Conservation (phyloP, 2,888 invertebrate species). For the Peribatodes rhomboidaria region DNA sequence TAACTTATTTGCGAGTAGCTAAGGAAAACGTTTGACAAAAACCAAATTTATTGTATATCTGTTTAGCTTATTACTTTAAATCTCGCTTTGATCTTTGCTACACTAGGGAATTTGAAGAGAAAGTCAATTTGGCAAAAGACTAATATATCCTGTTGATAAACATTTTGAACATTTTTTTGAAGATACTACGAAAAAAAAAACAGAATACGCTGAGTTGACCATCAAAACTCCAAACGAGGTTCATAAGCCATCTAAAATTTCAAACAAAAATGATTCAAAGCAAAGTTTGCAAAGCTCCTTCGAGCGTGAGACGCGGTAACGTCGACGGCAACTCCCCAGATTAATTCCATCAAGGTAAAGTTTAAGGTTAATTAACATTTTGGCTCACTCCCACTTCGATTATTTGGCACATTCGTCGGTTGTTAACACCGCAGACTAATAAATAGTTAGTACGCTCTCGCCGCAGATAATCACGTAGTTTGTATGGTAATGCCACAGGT, state of each 20-base stretch:
- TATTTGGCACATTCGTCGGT: conserved; percentile 32
- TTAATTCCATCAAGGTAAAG: conserved; percentile 28
- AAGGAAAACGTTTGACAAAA: no score
- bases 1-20: no score
- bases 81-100: no score
- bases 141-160: no score
- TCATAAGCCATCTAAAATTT: not conserved
- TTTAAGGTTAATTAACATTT: conserved; percentile 38
- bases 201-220: not conserved
- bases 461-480: conserved; percentile 27
- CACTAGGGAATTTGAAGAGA: no score
- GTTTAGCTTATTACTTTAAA: no score
- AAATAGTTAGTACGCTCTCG: conserved; percentile 19
- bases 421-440: conserved; percentile 28
- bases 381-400: conserved; percentile 33
- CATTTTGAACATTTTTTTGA: no score
- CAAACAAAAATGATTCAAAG: conserved; percentile 16
- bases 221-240: not conserved
- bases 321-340: conserved; percentile 15
- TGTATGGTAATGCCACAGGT: conserved; percentile 18
- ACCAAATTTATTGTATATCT: no score
- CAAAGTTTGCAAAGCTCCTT: conserved; percentile 16
- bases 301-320: conserved; percentile 16
- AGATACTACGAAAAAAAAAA: not conserved
- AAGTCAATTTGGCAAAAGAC: no score